Evolutionary conservation across 2,113 vertebrate genomes (phyloP).

Genomic region (Platichthys stellatus): DNA sequence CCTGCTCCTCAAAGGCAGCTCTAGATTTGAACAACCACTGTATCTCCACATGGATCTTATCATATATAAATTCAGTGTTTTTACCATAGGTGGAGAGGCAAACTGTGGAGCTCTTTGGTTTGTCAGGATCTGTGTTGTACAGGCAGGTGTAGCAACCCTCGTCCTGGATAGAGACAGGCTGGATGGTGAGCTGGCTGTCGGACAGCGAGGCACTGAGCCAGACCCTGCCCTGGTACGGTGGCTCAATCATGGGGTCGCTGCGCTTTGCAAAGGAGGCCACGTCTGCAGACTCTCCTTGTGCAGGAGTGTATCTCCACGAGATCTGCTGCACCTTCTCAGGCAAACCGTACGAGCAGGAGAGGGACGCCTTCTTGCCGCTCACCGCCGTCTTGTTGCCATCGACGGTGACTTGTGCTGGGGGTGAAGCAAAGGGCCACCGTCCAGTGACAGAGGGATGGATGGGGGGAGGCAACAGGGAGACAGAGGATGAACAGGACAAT

Average conservation of each 20-base stretch:
- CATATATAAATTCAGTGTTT: not conserved
- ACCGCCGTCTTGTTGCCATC: slow-evolving; percentile 80
- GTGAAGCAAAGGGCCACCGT: not conserved
- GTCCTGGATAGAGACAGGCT: slow-evolving; percentile 76
- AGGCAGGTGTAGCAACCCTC: slow-evolving; percentile 84
- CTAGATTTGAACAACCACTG: not conserved
- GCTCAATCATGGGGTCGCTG: slow-evolving; percentile 77
- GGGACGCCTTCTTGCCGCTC: slow-evolving; percentile 74
- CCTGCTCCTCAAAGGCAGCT: not conserved
- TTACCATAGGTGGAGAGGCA: slow-evolving; percentile 82
- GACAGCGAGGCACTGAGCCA: slow-evolving; percentile 77
- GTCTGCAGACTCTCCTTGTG: slow-evolving; percentile 45
- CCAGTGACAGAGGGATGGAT: slow-evolving; percentile 8
- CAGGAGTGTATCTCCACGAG: slow-evolving; percentile 68
- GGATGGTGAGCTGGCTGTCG: slow-evolving; percentile 76
- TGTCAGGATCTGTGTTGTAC: slow-evolving; percentile 68
- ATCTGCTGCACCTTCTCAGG: slow-evolving; percentile 81
- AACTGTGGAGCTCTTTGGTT: slow-evolving; percentile 68
- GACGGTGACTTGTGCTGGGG: slow-evolving; percentile 58
- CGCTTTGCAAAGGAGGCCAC: slow-evolving; percentile 77
- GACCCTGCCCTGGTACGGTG: slow-evolving; percentile 71
- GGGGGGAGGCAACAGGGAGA: slow-evolving; percentile 2
- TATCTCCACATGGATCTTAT: not conserved
- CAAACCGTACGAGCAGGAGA: slow-evolving; percentile 79
- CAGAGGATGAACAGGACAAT: not conserved